Evolutionary conservation across 2,797 vertebrate genomes (phyloP).

Genomic region (Neosalanx taihuensis): DNA sequence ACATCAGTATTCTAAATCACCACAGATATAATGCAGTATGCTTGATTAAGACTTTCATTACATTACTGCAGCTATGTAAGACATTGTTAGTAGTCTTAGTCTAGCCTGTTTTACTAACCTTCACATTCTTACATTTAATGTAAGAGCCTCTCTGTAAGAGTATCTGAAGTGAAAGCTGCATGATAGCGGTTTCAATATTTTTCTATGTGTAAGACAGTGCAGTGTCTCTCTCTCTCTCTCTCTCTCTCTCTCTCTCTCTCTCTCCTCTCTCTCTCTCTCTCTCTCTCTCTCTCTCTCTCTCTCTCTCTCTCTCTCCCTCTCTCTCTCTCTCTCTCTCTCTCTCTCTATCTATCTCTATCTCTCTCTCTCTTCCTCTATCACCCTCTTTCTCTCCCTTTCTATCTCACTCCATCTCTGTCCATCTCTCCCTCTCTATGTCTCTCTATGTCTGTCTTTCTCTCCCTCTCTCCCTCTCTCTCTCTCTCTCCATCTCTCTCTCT

Average conservation of each 20-base stretch:
- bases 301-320: too few relatives aligned
- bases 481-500: background rate
- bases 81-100: too few relatives aligned
- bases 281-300: too few relatives aligned
- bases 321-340: constrained; percentile 6
- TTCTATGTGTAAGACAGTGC: constrained; percentile 18
- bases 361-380: constrained; percentile 41
- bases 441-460: too few relatives aligned
- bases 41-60: too few relatives aligned
- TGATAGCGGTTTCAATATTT: constrained; percentile 34
- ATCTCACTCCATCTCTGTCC: too few relatives aligned
- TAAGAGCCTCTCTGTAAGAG: background rate
- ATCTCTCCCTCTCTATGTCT: too few relatives aligned
- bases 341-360: background rate
- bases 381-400: too few relatives aligned
- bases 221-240: constrained; percentile 8
- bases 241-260: background rate
- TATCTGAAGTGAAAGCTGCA: constrained; percentile 15
- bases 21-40: background rate
- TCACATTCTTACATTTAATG: background rate
- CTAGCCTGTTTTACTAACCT: background rate
- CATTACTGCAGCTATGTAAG: too few relatives aligned
- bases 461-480: background rate
- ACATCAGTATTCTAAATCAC: background rate
- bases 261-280: too few relatives aligned